Evolutionary conservation across 2,113 vertebrate species (phyloP).

Genomic region (Sander lucioperca): DNA sequence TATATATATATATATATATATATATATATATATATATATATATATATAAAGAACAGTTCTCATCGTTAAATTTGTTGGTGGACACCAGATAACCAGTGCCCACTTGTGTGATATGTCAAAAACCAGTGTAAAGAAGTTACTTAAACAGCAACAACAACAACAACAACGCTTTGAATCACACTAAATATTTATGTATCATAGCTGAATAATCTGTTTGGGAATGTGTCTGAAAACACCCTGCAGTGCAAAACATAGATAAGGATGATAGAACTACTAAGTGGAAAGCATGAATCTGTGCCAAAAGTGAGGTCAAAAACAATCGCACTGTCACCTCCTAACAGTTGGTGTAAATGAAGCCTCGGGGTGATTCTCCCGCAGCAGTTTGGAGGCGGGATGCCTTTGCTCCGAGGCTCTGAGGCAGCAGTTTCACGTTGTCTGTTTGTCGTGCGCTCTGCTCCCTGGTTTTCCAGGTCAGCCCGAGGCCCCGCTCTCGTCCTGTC

Average conservation of each 20-base stretch:
- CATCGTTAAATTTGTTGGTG: no score
- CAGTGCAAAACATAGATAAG: background rate
- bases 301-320: background rate
- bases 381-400: background rate
- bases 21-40: no score
- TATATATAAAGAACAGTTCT: no score
- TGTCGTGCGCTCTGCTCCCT: background rate
- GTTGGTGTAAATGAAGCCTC: no score
- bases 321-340: background rate
- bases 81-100: no score
- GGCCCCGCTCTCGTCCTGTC: slow-evolving; percentile 3
- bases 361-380: background rate
- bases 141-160: background rate
- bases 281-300: background rate
- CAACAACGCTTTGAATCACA: background rate
- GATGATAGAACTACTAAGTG: background rate
- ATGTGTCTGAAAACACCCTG: background rate
- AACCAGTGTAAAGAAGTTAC: no score
- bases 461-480: slow-evolving; percentile 10
- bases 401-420: slow-evolving; percentile 14
- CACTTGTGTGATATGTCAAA: no score
- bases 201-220: background rate
- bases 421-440: background rate
- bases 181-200: slow-evolving; percentile 6
- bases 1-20: no score